Conservation (phyloP, 1,140 invertebrate species). For the Drosophila guanche region DNA sequence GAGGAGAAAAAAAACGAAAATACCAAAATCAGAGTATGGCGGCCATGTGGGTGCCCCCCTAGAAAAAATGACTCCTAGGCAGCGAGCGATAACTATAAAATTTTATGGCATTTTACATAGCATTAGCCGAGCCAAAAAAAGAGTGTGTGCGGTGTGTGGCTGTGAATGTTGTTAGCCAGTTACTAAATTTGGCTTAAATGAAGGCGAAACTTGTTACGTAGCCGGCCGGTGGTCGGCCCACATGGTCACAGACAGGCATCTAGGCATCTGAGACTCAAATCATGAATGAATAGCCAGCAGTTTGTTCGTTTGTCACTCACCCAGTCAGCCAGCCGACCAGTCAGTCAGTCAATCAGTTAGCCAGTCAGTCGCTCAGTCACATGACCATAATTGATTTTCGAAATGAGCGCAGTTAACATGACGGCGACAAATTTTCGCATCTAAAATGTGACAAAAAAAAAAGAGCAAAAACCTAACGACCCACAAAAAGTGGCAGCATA, state of each 20-base stretch:
- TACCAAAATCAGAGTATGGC: constrained; percentile 29
- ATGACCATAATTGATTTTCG: constrained; percentile 75
- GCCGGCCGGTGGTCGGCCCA: constrained; percentile 71
- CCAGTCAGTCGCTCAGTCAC: constrained; percentile 21
- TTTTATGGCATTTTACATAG: constrained; percentile 65
- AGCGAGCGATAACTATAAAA: constrained; percentile 48
- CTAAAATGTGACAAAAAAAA: constrained; percentile 54
- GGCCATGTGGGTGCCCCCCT: constrained; percentile 62
- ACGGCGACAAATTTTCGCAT: constrained; percentile 71
- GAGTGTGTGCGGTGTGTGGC: constrained; percentile 16
- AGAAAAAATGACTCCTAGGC: constrained; percentile 68
- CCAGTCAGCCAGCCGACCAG: neutral
- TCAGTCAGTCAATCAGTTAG: constrained; percentile 18
- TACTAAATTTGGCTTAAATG: constrained; percentile 81
- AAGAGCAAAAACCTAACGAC: constrained; percentile 35
- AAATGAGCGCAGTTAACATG: constrained; percentile 64
- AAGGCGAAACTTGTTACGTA: constrained; percentile 80
- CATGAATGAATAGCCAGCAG: constrained; percentile 71
- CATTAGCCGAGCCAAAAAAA: constrained; percentile 58
- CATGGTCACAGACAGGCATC: constrained; percentile 48
- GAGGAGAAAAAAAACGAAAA: constrained; percentile 15
- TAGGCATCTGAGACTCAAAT: constrained; percentile 47
- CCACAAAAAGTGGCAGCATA: constrained; percentile 36
- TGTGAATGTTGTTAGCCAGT: constrained; percentile 73
- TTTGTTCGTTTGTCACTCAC: constrained; percentile 36